Evolutionary conservation across 2,888 invertebrate genomes (phyloP).

Genomic region (Orthosia gothica): DNA sequence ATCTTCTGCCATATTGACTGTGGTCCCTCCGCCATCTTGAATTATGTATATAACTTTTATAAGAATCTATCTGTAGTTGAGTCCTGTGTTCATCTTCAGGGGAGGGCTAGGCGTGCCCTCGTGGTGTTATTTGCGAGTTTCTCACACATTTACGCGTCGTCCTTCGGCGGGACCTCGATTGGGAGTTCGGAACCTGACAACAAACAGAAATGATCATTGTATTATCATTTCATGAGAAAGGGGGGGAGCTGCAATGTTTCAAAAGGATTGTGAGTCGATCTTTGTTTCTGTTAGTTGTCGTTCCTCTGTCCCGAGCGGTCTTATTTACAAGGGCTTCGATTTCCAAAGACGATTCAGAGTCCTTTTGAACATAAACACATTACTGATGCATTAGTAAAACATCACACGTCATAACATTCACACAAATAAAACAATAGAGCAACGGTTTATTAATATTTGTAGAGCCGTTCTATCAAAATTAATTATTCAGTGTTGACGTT

Average conservation of each 20-base stretch:
- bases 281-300: slow-evolving; percentile 91
- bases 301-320: slow-evolving; percentile 88
- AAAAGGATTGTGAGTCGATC: slow-evolving; percentile 92
- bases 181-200: slow-evolving; percentile 92
- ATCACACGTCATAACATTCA: slow-evolving; percentile 45
- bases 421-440: slow-evolving; percentile 12
- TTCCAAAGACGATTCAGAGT: slow-evolving; percentile 91
- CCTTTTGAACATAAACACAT: slow-evolving; percentile 88
- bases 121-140: slow-evolving; percentile 61
- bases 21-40: slow-evolving; percentile 89
- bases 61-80: slow-evolving; percentile 72
- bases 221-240: slow-evolving; percentile 87
- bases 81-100: slow-evolving; percentile 80
- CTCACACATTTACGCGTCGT: slow-evolving; percentile 80
- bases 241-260: slow-evolving; percentile 80
- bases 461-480: slow-evolving; percentile 14
- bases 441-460: not conserved
- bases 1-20: slow-evolving; percentile 90
- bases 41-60: slow-evolving; percentile 63
- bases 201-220: slow-evolving; percentile 92
- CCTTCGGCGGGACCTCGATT: slow-evolving; percentile 83
- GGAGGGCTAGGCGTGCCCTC: slow-evolving; percentile 62
- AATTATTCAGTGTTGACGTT: slow-evolving; percentile 10
- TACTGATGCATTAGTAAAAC: slow-evolving; percentile 53
- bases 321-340: slow-evolving; percentile 77